Conservation (phyloP, 1,140 invertebrate species). For the Sweltsa coloradensis region DNA sequence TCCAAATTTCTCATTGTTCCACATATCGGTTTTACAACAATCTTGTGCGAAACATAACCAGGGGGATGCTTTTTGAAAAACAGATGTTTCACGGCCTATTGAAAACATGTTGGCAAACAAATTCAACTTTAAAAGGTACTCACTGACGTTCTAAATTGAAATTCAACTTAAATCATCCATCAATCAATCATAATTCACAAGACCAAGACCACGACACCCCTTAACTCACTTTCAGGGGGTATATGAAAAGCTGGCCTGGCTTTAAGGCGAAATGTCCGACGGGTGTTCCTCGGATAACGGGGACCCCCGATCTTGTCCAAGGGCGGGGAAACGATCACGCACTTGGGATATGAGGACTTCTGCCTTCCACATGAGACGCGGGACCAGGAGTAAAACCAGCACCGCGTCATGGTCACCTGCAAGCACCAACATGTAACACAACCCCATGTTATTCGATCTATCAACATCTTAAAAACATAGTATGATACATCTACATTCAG, state of each 20-base stretch:
- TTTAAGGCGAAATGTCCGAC: conserved; percentile 86
- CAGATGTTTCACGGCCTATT: no score
- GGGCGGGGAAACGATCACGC: conserved; percentile 60
- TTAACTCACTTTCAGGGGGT: conserved; percentile 51
- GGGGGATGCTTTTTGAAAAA: no score
- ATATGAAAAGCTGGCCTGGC: conserved; percentile 65
- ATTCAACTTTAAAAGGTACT: no score
- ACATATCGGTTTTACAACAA: not conserved
- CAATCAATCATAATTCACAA: not conserved
- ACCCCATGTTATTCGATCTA: no score
- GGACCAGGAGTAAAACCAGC: conserved; percentile 72
- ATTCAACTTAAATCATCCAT: no score
- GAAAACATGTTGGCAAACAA: no score
- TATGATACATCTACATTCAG: no score
- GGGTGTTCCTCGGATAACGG: conserved; percentile 71
- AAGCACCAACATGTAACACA: no score
- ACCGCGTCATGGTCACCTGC: conserved; percentile 90
- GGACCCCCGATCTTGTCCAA: conserved; percentile 52
- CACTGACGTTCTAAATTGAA: no score
- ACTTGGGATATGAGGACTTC: conserved; percentile 87
- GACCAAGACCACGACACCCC: not conserved
- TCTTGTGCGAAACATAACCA: not conserved
- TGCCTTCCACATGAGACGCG: conserved; percentile 81
- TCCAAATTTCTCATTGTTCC: no score
- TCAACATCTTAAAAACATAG: no score